phyloP scores from a whole-genome alignment of 2,888 invertebrate genomes.

The Patella depressa region DNA sequence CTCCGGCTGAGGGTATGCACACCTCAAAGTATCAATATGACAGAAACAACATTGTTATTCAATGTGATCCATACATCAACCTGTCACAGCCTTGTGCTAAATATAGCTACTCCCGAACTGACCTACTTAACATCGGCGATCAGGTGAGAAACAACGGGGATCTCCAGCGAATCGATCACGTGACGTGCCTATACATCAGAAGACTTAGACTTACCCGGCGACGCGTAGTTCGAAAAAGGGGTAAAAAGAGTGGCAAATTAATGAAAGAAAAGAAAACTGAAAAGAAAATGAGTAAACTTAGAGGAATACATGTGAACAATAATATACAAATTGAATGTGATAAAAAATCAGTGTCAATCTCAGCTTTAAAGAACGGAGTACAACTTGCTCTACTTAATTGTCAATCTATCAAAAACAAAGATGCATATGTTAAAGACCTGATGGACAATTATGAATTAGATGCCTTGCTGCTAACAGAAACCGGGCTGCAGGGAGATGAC shows the following conservation, averaged over 20 bases:
- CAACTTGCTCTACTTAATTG: background rate
- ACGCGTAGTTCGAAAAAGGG: slow-evolving; percentile 10
- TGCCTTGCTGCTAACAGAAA: slow-evolving; percentile 11
- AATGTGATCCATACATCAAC: background rate
- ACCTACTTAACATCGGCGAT: slow-evolving; percentile 13
- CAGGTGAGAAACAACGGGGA: slow-evolving; percentile 12
- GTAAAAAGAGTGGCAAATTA: background rate
- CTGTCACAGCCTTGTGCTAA: too few relatives aligned
- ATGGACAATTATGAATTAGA: slow-evolving; percentile 12
- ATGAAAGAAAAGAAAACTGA: slow-evolving; percentile 11
- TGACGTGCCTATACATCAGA: slow-evolving; percentile 12
- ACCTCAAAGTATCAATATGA: slow-evolving; percentile 12
- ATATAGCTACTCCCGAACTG: background rate
- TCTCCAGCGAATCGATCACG: slow-evolving; percentile 11
- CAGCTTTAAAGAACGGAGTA: slow-evolving; percentile 10
- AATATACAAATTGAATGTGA: slow-evolving; percentile 8
- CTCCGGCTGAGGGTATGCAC: slow-evolving; percentile 8
- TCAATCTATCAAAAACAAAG: too few relatives aligned
- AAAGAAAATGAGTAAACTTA: background rate
- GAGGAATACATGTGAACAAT: slow-evolving; percentile 8
- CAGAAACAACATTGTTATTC: slow-evolving; percentile 8
- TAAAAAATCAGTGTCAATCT: background rate
- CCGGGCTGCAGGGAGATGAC: slow-evolving; percentile 6
- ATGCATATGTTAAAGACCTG: background rate
- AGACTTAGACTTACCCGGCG: slow-evolving; percentile 11